Evolutionary conservation across 2,113 vertebrate species (phyloP).

Genomic region (Urocynchramus pylzowi): DNA sequence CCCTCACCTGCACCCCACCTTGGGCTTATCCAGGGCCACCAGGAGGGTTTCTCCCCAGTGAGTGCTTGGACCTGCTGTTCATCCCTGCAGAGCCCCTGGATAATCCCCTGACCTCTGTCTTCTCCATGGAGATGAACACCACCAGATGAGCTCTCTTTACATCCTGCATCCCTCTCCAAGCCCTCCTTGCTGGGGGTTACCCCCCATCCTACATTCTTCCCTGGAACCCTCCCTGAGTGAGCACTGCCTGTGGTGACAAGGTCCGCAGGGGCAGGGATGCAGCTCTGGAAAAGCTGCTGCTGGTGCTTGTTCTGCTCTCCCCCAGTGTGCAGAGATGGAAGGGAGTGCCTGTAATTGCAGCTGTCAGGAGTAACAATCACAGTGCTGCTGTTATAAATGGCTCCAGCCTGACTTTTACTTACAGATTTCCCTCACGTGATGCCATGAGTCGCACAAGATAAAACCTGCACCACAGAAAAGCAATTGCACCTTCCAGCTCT

Average conservation of each 20-base stretch:
- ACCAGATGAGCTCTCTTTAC: not conserved
- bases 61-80: rapidly evolving
- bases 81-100: not conserved
- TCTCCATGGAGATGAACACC: rapidly evolving
- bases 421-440: slow-evolving; percentile 33
- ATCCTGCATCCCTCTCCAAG: not conserved
- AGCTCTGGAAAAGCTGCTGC: not conserved
- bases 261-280: rapidly evolving
- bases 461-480: not conserved
- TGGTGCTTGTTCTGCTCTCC: not conserved
- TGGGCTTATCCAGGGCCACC: not conserved
- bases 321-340: not conserved
- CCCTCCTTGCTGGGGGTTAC: not conserved
- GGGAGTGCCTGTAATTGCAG: slow-evolving; percentile 18
- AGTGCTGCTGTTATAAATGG: slow-evolving; percentile 4
- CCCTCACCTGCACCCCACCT: too few relatives aligned
- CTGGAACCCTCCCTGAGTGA: not conserved
- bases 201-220: not conserved
- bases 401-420: slow-evolving; percentile 37
- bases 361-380: slow-evolving; percentile 39
- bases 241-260: not conserved
- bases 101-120: not conserved
- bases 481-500: not conserved
- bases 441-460: not conserved
- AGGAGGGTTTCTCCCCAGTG: rapidly evolving